Percentiles rank a stretch among this genome's conserved stretches.
Evolutionary conservation across 2,113 vertebrate species (phyloP).

Genomic region (Donacobius atricapilla): DNA sequence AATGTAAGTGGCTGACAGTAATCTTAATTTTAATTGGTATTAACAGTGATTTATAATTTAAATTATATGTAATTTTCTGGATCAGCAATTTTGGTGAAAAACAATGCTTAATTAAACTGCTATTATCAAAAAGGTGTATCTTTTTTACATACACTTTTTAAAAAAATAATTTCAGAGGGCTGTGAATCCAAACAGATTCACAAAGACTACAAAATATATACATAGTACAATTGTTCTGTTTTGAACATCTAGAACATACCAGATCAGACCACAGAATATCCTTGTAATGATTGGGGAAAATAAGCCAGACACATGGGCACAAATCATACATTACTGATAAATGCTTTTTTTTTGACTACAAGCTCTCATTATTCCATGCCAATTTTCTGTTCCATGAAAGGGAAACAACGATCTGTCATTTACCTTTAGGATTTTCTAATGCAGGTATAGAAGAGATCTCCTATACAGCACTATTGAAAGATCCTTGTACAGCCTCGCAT

Average conservation of each 20-base stretch:
- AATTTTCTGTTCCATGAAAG: not conserved
- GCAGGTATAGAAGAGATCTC: not conserved
- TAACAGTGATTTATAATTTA: not conserved
- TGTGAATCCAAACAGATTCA: not conserved
- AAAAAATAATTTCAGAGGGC: not conserved
- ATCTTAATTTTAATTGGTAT: not conserved
- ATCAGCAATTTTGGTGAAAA: not conserved
- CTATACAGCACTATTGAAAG: rapidly evolving
- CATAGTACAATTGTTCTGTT: not conserved
- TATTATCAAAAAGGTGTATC: not conserved
- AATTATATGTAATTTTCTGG: not conserved
- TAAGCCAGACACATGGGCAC: not conserved
- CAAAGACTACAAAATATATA: not conserved
- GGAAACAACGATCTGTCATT: not conserved
- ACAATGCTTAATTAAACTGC: not conserved
- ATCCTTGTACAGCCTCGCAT: not conserved
- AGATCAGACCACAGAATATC: not conserved
- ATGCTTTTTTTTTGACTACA: not conserved
- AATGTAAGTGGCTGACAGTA: not conserved
- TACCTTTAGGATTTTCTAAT: not conserved
- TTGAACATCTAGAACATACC: not conserved
- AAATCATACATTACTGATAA: not conserved
- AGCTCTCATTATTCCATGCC: not conserved
- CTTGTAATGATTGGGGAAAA: not conserved
- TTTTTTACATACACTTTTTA: not conserved